These are phyloP conservation scores for Scaptomyza hsui DNA, from an alignment of 1,140 invertebrate genomes.

Conservation along the genomic window DNA sequence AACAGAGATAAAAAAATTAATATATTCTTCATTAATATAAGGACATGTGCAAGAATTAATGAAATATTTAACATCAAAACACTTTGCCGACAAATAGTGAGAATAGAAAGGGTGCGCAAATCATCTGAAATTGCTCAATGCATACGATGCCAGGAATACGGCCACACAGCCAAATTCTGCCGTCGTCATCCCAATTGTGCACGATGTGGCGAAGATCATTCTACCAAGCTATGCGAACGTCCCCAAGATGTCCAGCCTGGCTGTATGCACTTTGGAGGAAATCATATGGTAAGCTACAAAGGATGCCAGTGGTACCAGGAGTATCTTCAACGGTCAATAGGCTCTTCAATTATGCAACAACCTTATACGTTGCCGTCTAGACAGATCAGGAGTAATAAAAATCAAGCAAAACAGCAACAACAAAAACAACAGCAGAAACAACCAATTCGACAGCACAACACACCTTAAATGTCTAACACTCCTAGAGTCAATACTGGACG, in stretches of 20 bases:
- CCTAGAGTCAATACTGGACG: not conserved
- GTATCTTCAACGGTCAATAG: constrained; percentile 3
- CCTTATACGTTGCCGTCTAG: not conserved
- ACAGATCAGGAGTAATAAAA: not conserved
- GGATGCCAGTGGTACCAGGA: constrained; percentile 12
- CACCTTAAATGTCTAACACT: not conserved
- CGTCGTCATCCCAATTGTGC: too few relatives aligned
- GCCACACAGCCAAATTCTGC: too few relatives aligned
- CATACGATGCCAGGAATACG: too few relatives aligned
- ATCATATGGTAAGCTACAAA: constrained; percentile 4
- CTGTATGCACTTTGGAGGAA: constrained; percentile 16
- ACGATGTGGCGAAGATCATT: not conserved
- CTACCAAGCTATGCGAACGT: not conserved
- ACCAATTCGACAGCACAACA: not conserved
- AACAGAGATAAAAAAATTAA: constrained; percentile 23
- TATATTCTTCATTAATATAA: constrained; percentile 37
- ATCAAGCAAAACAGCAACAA: not conserved
- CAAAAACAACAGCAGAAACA: not conserved
- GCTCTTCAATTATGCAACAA: not conserved
- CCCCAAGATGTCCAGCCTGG: not conserved
- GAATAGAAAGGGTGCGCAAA: not conserved
- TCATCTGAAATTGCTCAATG: too few relatives aligned
- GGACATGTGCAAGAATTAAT: constrained; percentile 13
- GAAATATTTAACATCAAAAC: not conserved
- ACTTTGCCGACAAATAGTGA: constrained; percentile 8